These are phyloP conservation scores for Erethizon dorsatum DNA, from an alignment of 2,797 vertebrate genomes.

Conservation along the genomic window DNA sequence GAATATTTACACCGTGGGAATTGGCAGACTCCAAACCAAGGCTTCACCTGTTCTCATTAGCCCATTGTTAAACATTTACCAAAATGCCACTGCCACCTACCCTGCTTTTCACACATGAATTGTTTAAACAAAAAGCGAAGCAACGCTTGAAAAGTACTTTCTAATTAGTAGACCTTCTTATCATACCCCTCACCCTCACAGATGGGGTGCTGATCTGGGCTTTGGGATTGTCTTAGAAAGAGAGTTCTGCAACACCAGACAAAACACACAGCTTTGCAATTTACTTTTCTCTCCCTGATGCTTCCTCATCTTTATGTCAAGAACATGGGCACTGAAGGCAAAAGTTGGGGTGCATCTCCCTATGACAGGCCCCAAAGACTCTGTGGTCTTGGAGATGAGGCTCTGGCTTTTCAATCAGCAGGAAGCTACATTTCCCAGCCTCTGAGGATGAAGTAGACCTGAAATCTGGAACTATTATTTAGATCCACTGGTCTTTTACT, in stretches of 20 bases:
- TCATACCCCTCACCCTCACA: neutral
- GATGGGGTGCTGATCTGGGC: constrained; percentile 64
- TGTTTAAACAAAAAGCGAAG: neutral
- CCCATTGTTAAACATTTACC: neutral
- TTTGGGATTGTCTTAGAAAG: constrained; percentile 77
- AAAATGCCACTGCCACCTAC: neutral
- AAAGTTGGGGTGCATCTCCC: constrained; percentile 32
- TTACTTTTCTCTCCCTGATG: constrained; percentile 77
- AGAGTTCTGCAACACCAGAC: constrained; percentile 50
- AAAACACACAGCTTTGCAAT: constrained; percentile 69
- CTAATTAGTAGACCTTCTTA: neutral
- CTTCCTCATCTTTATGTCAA: constrained; percentile 79
- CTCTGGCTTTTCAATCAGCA: neutral
- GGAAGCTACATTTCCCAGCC: neutral
- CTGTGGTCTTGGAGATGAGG: constrained; percentile 25
- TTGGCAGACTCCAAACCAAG: neutral
- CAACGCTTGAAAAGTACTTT: neutral
- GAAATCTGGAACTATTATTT: constrained; percentile 35
- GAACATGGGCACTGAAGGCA: constrained; percentile 71
- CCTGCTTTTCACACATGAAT: neutral
- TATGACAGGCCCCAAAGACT: neutral
- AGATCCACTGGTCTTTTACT: constrained; percentile 78
- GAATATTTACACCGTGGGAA: neutral
- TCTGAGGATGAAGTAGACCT: neutral
- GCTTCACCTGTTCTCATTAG: neutral